These are phyloP conservation scores for Nymphicus hollandicus DNA, from an alignment of 2,113 vertebrate species.

Conservation along the genomic window DNA sequence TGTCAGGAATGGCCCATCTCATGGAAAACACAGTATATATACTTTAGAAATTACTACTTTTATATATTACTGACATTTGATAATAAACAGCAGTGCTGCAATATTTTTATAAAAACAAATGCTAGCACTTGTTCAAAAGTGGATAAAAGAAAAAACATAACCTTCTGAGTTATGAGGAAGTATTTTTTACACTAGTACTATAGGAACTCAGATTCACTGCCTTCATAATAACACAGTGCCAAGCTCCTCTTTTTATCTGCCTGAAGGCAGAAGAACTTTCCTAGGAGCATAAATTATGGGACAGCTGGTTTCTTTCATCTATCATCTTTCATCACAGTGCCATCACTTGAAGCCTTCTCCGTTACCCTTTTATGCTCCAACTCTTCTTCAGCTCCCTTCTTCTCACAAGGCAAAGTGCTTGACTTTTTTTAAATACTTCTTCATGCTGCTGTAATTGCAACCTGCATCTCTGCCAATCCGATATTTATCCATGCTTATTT, in stretches of 20 bases:
- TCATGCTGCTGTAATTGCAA: background rate
- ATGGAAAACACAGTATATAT: background rate
- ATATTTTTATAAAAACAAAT: background rate
- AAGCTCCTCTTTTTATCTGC: conserved; percentile 18
- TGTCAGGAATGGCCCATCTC: background rate
- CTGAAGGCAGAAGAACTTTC: conserved; percentile 38
- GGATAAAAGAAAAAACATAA: background rate
- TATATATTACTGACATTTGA: background rate
- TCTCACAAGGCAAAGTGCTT: background rate
- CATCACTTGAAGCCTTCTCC: background rate
- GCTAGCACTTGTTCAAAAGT: background rate
- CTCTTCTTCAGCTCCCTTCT: background rate
- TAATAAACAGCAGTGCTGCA: background rate
- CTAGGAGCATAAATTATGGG: background rate
- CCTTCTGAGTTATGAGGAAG: background rate
- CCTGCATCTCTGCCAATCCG: background rate
- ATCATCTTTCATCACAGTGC: background rate
- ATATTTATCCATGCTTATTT: background rate
- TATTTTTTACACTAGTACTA: background rate
- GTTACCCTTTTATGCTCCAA: background rate
- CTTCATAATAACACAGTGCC: background rate
- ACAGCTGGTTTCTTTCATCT: background rate
- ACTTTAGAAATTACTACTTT: background rate
- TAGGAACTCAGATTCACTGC: conserved; percentile 8
- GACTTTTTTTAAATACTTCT: background rate